Evolutionary conservation across 1,140 invertebrate genomes (phyloP).

Genomic region (Portunus trituberculatus): DNA sequence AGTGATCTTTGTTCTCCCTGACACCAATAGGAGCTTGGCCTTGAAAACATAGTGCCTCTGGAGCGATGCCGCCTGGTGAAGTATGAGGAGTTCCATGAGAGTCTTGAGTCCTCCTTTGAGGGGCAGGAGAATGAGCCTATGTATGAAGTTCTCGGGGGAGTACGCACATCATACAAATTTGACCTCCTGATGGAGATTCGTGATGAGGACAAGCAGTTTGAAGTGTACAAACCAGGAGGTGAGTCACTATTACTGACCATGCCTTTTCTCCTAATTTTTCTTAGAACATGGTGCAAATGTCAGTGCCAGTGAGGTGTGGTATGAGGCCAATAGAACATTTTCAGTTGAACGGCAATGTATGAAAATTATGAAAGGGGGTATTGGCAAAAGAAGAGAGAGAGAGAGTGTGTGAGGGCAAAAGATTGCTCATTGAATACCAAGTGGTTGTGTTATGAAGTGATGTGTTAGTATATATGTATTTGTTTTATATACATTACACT

Average conservation of each 20-base stretch:
- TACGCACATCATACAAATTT: slow-evolving; percentile 81
- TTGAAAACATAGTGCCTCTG: slow-evolving; percentile 84
- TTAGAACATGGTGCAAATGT: too few relatives aligned
- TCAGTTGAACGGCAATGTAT: too few relatives aligned
- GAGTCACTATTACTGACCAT: slow-evolving; percentile 61
- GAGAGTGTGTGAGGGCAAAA: too few relatives aligned
- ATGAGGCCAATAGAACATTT: too few relatives aligned
- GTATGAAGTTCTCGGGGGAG: slow-evolving; percentile 81
- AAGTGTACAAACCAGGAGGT: slow-evolving; percentile 85
- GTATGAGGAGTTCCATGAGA: slow-evolving; percentile 86
- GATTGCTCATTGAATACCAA: too few relatives aligned
- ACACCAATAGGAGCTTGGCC: slow-evolving; percentile 82
- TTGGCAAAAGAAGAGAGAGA: too few relatives aligned
- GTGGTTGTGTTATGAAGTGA: too few relatives aligned
- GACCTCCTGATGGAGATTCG: slow-evolving; percentile 87
- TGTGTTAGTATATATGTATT: too few relatives aligned
- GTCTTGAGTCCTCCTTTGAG: slow-evolving; percentile 88
- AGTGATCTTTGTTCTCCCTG: slow-evolving; percentile 45
- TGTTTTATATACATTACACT: not conserved
- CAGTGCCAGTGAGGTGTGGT: too few relatives aligned
- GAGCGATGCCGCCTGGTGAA: slow-evolving; percentile 88
- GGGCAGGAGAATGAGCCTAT: slow-evolving; percentile 83
- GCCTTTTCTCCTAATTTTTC: too few relatives aligned
- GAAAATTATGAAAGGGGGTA: too few relatives aligned
- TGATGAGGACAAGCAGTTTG: slow-evolving; percentile 85